These are phyloP conservation scores for Ochotona princeps DNA, from an alignment of 2,113 vertebrate species.

Conservation along the genomic window DNA sequence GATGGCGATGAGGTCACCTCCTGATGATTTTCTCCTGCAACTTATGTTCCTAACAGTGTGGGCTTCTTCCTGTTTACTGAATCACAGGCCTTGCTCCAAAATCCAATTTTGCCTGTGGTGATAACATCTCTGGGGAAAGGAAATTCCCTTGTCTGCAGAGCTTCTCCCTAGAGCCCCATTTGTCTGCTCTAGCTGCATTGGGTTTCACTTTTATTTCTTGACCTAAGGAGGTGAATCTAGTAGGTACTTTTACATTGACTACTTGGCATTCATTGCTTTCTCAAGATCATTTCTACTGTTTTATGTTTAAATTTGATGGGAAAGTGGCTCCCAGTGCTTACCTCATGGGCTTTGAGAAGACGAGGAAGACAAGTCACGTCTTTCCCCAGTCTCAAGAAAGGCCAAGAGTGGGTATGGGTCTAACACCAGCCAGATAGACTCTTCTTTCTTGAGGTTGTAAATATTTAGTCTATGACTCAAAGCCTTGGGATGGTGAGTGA, in stretches of 20 bases:
- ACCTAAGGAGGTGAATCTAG: not conserved
- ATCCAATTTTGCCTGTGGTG: not conserved
- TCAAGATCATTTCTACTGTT: not conserved
- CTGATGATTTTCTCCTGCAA: not conserved
- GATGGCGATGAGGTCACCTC: not conserved
- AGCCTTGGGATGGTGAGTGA: not conserved
- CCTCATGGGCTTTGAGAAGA: not conserved
- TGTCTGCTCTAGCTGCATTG: constrained; percentile 3
- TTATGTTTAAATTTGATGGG: not conserved
- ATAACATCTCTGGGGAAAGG: constrained; percentile 28
- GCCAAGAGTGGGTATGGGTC: not conserved
- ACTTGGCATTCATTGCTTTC: not conserved
- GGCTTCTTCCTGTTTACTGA: not conserved
- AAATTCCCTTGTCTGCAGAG: not conserved
- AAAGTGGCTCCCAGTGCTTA: too few relatives aligned
- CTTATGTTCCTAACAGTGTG: not conserved
- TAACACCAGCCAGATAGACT: not conserved
- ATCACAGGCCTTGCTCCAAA: constrained; percentile 9
- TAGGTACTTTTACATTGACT: not conserved
- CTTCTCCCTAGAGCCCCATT: not conserved
- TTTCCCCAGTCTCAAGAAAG: not conserved
- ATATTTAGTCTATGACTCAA: not conserved
- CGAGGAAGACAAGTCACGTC: not conserved
- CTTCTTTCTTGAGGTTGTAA: not conserved
- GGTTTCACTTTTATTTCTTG: constrained; percentile 28